phyloP scores from a whole-genome alignment of 2,888 invertebrate genomes.

The Alloscopus bannaensis region DNA sequence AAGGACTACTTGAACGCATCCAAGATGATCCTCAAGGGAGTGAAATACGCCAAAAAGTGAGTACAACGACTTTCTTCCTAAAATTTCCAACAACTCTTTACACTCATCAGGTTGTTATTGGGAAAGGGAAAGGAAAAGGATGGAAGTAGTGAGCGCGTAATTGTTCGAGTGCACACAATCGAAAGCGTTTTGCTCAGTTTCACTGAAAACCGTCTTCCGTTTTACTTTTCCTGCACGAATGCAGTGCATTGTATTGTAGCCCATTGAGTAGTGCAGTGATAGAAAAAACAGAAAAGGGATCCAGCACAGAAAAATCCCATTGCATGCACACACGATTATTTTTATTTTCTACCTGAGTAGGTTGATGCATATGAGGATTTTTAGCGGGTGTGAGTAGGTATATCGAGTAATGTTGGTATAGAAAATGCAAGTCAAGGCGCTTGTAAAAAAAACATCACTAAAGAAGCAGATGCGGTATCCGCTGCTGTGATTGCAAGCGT shows the following conservation, averaged over 20 bases:
- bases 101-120: slow-evolving; percentile 1
- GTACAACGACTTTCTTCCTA: slow-evolving; percentile 71
- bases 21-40: slow-evolving; percentile 84
- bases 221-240: slow-evolving; percentile 61
- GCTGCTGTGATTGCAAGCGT: too few relatives aligned
- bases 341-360: too few relatives aligned
- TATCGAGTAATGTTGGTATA: too few relatives aligned
- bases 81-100: neutral
- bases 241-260: slow-evolving; percentile 1
- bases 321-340: too few relatives aligned
- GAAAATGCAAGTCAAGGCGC: too few relatives aligned
- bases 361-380: too few relatives aligned
- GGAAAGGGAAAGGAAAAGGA: slow-evolving; percentile 31
- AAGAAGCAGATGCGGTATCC: too few relatives aligned
- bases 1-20: slow-evolving; percentile 86
- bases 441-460: too few relatives aligned
- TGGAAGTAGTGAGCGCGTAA: slow-evolving; percentile 47
- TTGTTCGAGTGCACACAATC: neutral
- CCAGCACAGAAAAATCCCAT: slow-evolving; percentile 33
- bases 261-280: slow-evolving; percentile 1
- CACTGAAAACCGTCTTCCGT: slow-evolving; percentile 55
- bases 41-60: slow-evolving; percentile 83
- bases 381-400: too few relatives aligned
- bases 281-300: slow-evolving; percentile 23
- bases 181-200: slow-evolving; percentile 35